Evolutionary conservation across 2,888 invertebrate species (phyloP), one percentile per base, ranked within the genome.

Genomic region (Drosophila fungiperda): DNA sequence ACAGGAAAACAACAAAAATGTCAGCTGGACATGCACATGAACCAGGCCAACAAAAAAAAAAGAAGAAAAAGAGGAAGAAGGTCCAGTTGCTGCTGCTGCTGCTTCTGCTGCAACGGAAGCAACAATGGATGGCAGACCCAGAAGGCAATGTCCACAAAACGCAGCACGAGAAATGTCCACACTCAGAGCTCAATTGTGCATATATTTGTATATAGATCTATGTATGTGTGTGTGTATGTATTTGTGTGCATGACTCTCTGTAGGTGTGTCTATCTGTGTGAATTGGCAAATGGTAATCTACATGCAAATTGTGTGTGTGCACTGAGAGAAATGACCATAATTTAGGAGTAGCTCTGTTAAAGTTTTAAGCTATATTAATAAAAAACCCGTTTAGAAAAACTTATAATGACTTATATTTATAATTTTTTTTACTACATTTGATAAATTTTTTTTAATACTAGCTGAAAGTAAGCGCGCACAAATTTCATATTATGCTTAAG

Each of bases 11-110:
- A 66, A 68, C 73, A 66, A 63, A 68, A 72, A 84, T 88, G 88
- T 90, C 85, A 90, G 85, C 85, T 86, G 85, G 90, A 85, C 78
- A 73, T 71, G 82, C 72, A 69, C 76, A 79, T 60, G 67, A 64
- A 62, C 60, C 71, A 53, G 78, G 68, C 40, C 66, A 63, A 48
- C 36, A 40, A 52, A 48, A 68, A 62, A 4, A 50, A 23, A 48
- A 57, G 35, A 67, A 58, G 38, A 29, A 15, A 26, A 42, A 40
- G 62, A 48, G 59, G 52, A 29, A n/a, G 36, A 42, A 40, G 62
- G 42, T 70, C 52, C 58, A 49, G 73, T 45, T 77, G 62, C 23
- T 38, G 73, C n/a, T 63, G 48, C 26, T 68, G 63, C 15, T 20
- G 62, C 68, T 70, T 6, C 29, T 29, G 87, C 82, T 81, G 72